Base-by-base conservation (phyloP, 2,797 vertebrate species). In the Melanotaenia trifasciata region DNA sequence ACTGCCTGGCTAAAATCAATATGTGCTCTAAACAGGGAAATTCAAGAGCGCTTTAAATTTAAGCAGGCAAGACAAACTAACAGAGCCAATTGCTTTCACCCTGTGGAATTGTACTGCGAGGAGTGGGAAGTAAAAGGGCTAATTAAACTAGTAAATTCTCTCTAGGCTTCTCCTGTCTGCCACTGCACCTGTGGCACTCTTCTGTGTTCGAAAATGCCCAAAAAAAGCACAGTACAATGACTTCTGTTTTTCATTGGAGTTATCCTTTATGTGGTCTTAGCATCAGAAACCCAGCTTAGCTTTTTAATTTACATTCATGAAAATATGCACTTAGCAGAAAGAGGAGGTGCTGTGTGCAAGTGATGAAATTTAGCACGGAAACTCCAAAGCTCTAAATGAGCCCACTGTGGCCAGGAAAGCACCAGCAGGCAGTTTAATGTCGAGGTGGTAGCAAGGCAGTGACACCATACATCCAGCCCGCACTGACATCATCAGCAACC, bases 141-240 rank as follows among this genome's bases (percentile, higher is more conserved):
- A 92, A 94, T 93, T 93, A 90, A 91, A 91, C 76, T 81, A 78
- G 83, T 92, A 92, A 90, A 91, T 94, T 92, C 84, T 90, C 89
- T 79, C n/a, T 51, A 74, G 79, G 84, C 80, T 38, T 89, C 72
- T 72, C 62, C 66, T 72, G 75, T 84, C 74, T 2, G 13, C 71
- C 71, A 47, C 66, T 65, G 47, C 56, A 35, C 75, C 59, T 60
- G 54, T n/a, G n/a, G 58, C 67, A 51, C 67, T 71, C 33, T 24
- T 50, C 32, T 0, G 68, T 67, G 57, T 64, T 83, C 65, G 38
- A 63, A 43, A 18, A 22, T 33, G 22, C 58, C 64, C 16, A 33
- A 45, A 54, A 54, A 64, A 56, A 36, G 53, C 36, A 57, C 56
- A 63, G 50, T 35, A 51, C 62, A 45, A 36, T 67, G 58, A 38